Base-by-base conservation (phyloP, 2,888 invertebrate species). In the Diploptera punctata region DNA sequence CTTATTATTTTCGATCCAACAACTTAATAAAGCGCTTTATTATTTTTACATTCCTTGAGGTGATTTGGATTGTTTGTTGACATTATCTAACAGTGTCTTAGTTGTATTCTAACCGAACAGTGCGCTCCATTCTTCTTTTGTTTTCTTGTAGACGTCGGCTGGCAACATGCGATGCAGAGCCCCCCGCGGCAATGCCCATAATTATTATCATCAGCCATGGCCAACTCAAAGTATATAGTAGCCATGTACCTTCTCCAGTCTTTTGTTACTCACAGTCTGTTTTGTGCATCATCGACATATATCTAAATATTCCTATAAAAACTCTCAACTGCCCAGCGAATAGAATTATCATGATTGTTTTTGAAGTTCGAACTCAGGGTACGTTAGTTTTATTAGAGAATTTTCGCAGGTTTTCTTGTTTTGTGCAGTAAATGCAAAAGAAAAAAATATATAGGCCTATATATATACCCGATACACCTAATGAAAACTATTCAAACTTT, bases 211-310 rank as follows among this genome's bases (percentile, higher is more conserved):
- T 68, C 38, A 43, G 60, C 69, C 47, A 47, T 29, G 16, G 69
- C 44, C 60, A 60, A 47, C 31, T 29, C 43, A 69, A 60, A 61
- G 69, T 61, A 61, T 69, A 61, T 69, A 21, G 69, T 61, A 69
- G 69, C 60, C 19, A 10, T 10, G 19, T 21, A 49, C 47, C 21
- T 52, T 19, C 21, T 29, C 24, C 57, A 57, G 57, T 29, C 57
- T 29, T 57, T 57, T 57, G 57, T 57, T 57, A 29, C 31, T 16
- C 31, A 38, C 43, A 5, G n/a, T 2, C 4, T 5, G 10, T 0
- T 33, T 2, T 16, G 62, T 18, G 43, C 43, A 38, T 38, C 5
- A 62, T 5, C 33, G 33, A 10, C 7, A 10, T 33, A 33, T 33
- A 5, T 7, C 33, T n/a, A n/a, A n/a, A n/a, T n/a, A n/a, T n/a